phyloP scores from a whole-genome alignment of 2,888 invertebrate species.

The Galeopsomyia nigrocyanea region DNA sequence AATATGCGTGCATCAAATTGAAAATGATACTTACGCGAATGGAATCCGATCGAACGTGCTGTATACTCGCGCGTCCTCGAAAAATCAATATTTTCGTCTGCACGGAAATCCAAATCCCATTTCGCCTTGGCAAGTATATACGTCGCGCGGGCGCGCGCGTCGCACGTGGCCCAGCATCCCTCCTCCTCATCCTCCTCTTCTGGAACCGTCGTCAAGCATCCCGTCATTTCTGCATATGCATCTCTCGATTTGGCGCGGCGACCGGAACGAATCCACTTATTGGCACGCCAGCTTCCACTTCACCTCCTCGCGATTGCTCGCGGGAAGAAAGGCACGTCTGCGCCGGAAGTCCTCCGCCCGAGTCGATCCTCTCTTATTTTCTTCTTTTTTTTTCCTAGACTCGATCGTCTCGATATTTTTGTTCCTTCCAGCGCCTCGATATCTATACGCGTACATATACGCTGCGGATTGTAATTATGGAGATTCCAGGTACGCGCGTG shows the following conservation, averaged over 20 bases:
- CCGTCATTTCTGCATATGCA: slow-evolving; percentile 50
- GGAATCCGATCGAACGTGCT: no score
- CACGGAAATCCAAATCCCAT: slow-evolving; percentile 34
- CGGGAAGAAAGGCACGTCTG: slow-evolving; percentile 19
- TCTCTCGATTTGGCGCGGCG: slow-evolving; percentile 36
- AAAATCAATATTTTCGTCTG: slow-evolving; percentile 26
- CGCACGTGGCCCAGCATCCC: neutral
- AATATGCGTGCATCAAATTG: slow-evolving; percentile 1
- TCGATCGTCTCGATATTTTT: slow-evolving; percentile 26
- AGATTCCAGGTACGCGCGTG: slow-evolving; percentile 3
- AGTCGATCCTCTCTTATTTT: slow-evolving; percentile 14
- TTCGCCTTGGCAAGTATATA: slow-evolving; percentile 10
- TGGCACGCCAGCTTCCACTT: slow-evolving; percentile 48
- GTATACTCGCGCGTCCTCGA: neutral
- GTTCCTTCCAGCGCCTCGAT: neutral
- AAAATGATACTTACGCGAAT: no score
- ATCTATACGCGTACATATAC: neutral
- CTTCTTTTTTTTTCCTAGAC: slow-evolving; percentile 4
- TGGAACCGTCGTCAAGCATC: slow-evolving; percentile 16
- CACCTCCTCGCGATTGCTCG: slow-evolving; percentile 42
- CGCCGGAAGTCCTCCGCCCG: slow-evolving; percentile 31
- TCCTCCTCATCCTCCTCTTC: slow-evolving; percentile 3
- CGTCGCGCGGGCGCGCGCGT: neutral
- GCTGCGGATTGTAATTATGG: slow-evolving; percentile 23
- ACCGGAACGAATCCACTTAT: slow-evolving; percentile 54